Evolutionary conservation across 2,113 vertebrate genomes (phyloP), one percentile per base, ranked within the genome.

Genomic region (Etia nguti): DNA sequence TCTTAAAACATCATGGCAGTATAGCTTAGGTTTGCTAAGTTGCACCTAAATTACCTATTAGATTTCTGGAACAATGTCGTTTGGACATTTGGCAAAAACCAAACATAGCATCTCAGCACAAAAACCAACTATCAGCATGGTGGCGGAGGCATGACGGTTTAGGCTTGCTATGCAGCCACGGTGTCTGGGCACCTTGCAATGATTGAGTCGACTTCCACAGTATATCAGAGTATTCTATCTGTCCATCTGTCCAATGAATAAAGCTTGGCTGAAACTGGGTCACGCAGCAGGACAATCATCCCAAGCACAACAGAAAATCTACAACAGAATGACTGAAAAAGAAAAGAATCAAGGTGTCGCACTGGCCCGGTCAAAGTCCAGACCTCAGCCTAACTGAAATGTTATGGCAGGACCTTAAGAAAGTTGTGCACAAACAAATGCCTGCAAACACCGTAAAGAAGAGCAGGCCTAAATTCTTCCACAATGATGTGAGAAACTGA

Each of bases 1-100:
- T 0, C 10, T 2, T 2, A 65, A 0, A 0, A 38, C n/a, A 38
- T 12, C 60, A 38, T 38, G 60, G 18, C 18, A 3, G 60, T 36
- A 65, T 36, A 65, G 34, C 60, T 65, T 65, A 65, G 31, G 4
- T 65, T 65, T 65, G 31, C 31, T n/a, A 65, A 38, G 60, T 65
- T 65, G 31, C 31, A 65, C 38, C 31, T 65, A 36, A 38, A 38
- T 36, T 1, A 65, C 10, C 6, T 36, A 0, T 36, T n/a, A 65
- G 60, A n/a, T n/a, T 65, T 38, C 31, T 8, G 60, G 60, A 65
- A 65, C 59, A 62, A 62, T 0, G 18, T 38, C 10, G 34, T 34
- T 60, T 60, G 60, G 60, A 65, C 60, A 65, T 65, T n/a, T 65
- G 60, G 18, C 31, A 36, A 62, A 62, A 62, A 18, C 59, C 31